A percentile compares a stretch with the other conserved stretches of the same genome.
These are phyloP conservation scores for Isotomurus palustris DNA, from an alignment of 2,888 invertebrate species.

Conservation along the genomic window DNA sequence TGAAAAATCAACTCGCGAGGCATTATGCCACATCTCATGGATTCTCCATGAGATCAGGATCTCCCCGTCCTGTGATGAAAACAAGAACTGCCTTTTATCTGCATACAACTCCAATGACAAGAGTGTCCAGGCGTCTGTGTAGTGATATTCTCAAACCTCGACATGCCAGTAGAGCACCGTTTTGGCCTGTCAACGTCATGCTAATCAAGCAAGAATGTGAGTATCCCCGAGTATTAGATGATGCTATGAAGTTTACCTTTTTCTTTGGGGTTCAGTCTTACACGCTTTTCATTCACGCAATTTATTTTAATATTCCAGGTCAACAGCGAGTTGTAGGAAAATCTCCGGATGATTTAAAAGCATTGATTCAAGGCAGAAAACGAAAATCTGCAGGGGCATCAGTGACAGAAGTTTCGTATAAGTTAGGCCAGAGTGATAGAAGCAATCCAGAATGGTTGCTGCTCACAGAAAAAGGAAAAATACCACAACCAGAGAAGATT, in stretches of 20 bases:
- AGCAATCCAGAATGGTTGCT: constrained; percentile 66
- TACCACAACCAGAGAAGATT: constrained; percentile 74
- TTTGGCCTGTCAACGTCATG: constrained; percentile 57
- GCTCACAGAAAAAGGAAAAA: constrained; percentile 67
- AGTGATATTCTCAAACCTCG: constrained; percentile 74
- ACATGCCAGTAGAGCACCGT: constrained; percentile 83
- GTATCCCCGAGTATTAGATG: neutral
- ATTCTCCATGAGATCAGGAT: constrained; percentile 65
- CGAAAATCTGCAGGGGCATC: constrained; percentile 46
- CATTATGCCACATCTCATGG: constrained; percentile 93
- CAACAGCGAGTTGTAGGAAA: constrained; percentile 58
- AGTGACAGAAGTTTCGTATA: constrained; percentile 49
- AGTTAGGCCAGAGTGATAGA: constrained; percentile 60
- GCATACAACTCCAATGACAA: constrained; percentile 82
- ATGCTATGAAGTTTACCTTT: neutral
- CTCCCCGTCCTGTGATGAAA: constrained; percentile 91
- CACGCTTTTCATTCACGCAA: too few species aligned
- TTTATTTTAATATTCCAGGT: constrained; percentile 44
- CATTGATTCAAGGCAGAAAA: constrained; percentile 57
- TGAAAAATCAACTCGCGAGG: constrained; percentile 87
- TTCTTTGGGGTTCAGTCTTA: too few species aligned
- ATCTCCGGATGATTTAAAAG: constrained; percentile 57
- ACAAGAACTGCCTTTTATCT: constrained; percentile 94
- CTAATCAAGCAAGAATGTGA: constrained; percentile 83
- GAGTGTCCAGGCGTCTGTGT: constrained; percentile 81